Evolutionary conservation across 2,888 invertebrate genomes (phyloP), one percentile per base, ranked within the genome.

Genomic region (Heliconius sara): DNA sequence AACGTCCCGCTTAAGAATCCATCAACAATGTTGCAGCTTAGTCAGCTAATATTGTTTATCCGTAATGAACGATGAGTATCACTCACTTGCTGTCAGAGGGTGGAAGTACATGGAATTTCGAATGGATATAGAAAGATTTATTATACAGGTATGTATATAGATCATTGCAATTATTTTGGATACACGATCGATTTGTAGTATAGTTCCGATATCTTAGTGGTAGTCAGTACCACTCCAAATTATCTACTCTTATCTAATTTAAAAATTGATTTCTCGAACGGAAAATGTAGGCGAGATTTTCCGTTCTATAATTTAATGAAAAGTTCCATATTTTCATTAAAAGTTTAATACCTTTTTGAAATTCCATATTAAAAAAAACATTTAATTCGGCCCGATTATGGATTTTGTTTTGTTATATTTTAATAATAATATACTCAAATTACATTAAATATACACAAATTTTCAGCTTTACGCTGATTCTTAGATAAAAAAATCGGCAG

Each of bases 31-130:
- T 66, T 66, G 75, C 66, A 66, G 75, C 75, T 75, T 47, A 75
- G 75, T 75, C 75, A 75, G 75, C 75, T 75, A 75, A 66, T 75
- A 75, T 65, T 75, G 75, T 65, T 75, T 75, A 75, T 66, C 65
- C 63, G 65, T 75, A 75, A 75, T 75, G 63, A 66, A 66, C 75
- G 75, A 73, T 60, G 73, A 66, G 65, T 75, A 75, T 75, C 65
- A 65, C 65, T 75, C 75, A 75, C 75, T 75, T 66, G 63, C 43
- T n/a, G 75, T 66, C 47, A 66, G 47, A 66, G 47, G 47, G 66
- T 65, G 30, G 19, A 30, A 75, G 27, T 66, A 66, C 13, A 66
- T 75, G 47, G 27, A 34, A 75, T 75, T 65, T 75, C 27, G 25
- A 63, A 63, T 63, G 25, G 7, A 43, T 75, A 66, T 30, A 27